These are phyloP conservation scores for Tipula helvola DNA, from an alignment of 2,888 invertebrate species.

Conservation along the genomic window DNA sequence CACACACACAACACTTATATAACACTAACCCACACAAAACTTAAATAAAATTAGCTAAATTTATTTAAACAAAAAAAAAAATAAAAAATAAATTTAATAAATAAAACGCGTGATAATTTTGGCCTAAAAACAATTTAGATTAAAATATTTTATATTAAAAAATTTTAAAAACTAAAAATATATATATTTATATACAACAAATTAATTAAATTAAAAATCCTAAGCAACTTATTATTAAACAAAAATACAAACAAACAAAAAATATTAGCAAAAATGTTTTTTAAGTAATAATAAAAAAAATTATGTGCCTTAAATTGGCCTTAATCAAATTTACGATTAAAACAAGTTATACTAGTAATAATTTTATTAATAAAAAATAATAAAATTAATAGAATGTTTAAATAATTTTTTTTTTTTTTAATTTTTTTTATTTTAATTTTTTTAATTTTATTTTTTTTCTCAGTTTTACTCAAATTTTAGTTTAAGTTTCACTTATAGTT, in stretches of 20 bases:
- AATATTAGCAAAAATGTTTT: background rate
- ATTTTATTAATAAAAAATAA: background rate
- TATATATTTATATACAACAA: background rate
- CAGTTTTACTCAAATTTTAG: no score
- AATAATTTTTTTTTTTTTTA: background rate
- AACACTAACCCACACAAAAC: background rate
- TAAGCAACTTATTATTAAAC: conserved; percentile 6
- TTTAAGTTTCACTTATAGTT: no score
- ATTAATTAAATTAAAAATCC: background rate
- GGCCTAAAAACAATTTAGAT: background rate
- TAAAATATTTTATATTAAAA: background rate
- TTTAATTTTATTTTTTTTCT: background rate
- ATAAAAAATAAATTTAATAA: background rate
- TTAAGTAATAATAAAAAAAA: background rate
- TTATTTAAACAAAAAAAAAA: background rate
- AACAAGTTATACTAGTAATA: background rate
- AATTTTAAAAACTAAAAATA: background rate
- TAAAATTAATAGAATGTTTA: background rate
- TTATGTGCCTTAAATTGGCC: conserved; percentile 8
- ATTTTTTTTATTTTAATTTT: background rate
- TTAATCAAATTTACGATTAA: conserved; percentile 5
- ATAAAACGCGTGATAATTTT: background rate
- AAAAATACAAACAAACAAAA: background rate
- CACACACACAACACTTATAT: background rate
- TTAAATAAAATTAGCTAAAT: background rate